Evolutionary conservation across 2,113 vertebrate species (phyloP).

Genomic region (Lycocorax pyrrhopterus): DNA sequence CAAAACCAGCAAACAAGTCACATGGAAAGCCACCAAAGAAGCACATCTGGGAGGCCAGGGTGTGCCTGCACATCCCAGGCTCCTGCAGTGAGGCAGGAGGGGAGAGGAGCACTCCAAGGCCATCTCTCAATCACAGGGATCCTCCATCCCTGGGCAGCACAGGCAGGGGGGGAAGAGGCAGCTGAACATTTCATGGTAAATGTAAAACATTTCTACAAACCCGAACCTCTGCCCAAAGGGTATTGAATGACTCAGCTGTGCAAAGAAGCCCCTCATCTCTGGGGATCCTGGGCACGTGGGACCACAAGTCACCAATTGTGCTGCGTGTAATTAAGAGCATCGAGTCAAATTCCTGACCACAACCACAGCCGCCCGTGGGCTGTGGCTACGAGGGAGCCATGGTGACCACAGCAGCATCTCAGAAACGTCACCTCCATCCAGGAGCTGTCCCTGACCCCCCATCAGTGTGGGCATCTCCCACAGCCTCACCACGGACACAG

Average conservation of each 20-base stretch:
- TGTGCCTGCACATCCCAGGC: neutral
- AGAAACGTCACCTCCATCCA: neutral
- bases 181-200: neutral
- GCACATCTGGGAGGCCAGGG: neutral
- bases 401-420: neutral
- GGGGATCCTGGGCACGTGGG: rapidly evolving
- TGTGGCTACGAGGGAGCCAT: neutral
- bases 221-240: neutral
- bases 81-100: neutral
- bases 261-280: neutral
- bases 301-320: neutral
- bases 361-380: neutral
- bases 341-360: neutral
- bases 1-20: neutral
- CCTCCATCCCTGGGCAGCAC: neutral
- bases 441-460: neutral
- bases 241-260: neutral
- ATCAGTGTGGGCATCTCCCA: neutral
- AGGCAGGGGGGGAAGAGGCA: neutral
- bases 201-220: neutral
- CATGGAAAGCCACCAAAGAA: neutral
- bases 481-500: neutral
- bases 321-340: neutral
- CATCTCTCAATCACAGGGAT: rapidly evolving
- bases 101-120: neutral